phyloP scores from a whole-genome alignment of 2,113 vertebrate genomes.

The Sus scrofa region T2T-Sscrofa CM000824.6:223700001-223700500 shows the following conservation, averaged over 20 bases:
- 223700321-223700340: background rate
- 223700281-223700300: background rate
- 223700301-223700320: background rate
- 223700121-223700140: constrained; percentile 16
- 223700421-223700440: background rate
- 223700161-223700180: background rate
- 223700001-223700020: background rate
- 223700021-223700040: background rate
- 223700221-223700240: background rate
- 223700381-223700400: background rate
- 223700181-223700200: background rate
- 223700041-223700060: background rate
- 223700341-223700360: background rate
- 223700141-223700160: background rate
- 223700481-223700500: background rate
- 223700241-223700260: background rate
- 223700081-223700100: constrained; percentile 15
- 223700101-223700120: background rate
- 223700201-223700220: background rate
- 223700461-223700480: background rate
- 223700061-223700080: constrained; percentile 3
- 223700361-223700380: background rate
- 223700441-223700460: background rate
- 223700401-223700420: background rate
- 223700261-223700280: background rate